Evolutionary conservation across 2,888 invertebrate species (phyloP), one percentile per base, ranked within the genome.

Genomic region (Orthosia gracilis): DNA sequence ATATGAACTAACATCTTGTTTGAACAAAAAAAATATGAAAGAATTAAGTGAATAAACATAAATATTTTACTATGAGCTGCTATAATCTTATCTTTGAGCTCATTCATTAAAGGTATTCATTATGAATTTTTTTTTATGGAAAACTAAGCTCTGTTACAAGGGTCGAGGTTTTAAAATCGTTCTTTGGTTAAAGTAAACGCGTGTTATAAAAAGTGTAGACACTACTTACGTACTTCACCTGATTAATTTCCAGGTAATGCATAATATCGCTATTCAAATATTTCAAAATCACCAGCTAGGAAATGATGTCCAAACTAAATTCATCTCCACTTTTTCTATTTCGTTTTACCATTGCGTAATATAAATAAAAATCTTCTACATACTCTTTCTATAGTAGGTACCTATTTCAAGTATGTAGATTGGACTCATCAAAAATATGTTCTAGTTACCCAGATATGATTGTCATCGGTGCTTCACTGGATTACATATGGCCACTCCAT

Each of bases 101-200:
- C 69, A 78, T 81, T 83, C 69, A 80, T 85, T 75, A 85, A 82
- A 74, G 76, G 71, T 67, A 69, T 68, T 79, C 70, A 80, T 82
- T 76, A 80, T 69, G 66, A 76, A 7, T 31, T 31, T 31, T 31
- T 31, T 67, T 61, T 78, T 65, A 73, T 65, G 50, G 68, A 26
- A 73, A 65, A 70, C 54, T 40, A 63, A 69, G 63, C 77, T 73
- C 47, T 77, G 31, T 31, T 21, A 58, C 57, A 58, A 69, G 52
- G 59, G 49, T 58, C 58, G 55, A 67, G 40, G 59, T 69, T 69
- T 54, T 73, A 73, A 70, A 67, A 77, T 79, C 23, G 49, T n/a
- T n/a, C n/a, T n/a, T n/a, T n/a, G n/a, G n/a, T 62, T 54, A 45
- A 54, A 47, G 59, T 23, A 58, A 75, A 65, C 31, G 54, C 13